Evolutionary conservation across 2,113 vertebrate species (phyloP).

Genomic region (Eidolon helvum): DNA sequence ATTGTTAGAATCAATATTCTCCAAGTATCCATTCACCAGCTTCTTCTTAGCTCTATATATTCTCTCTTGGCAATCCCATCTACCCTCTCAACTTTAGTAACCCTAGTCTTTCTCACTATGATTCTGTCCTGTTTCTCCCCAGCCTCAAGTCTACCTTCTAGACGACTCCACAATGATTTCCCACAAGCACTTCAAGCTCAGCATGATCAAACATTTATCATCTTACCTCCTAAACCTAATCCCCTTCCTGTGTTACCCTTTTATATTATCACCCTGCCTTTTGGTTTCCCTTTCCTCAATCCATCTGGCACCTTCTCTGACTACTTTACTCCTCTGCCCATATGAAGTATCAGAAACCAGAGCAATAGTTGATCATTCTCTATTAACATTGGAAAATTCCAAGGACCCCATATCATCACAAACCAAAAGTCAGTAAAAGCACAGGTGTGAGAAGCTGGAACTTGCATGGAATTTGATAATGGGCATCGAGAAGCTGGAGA

Average conservation of each 20-base stretch:
- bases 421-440: not conserved
- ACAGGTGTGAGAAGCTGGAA: not conserved
- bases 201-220: not conserved
- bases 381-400: not conserved
- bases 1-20: not conserved
- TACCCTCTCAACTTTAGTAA: not conserved
- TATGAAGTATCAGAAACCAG: not conserved
- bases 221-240: not conserved
- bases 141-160: not conserved
- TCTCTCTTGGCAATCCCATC: not conserved
- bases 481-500: not conserved
- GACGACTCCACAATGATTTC: not conserved
- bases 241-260: not conserved
- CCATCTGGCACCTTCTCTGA: not conserved
- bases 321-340: not conserved
- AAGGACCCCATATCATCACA: not conserved
- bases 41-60: not conserved
- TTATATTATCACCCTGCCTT: not conserved
- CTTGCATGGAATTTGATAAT: not conserved
- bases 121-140: not conserved
- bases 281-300: not conserved
- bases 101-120: not conserved
- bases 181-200: not conserved
- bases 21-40: not conserved
- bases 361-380: not conserved